Base-by-base conservation (phyloP, 1,140 invertebrate genomes). In the Orius insidiosus region DNA sequence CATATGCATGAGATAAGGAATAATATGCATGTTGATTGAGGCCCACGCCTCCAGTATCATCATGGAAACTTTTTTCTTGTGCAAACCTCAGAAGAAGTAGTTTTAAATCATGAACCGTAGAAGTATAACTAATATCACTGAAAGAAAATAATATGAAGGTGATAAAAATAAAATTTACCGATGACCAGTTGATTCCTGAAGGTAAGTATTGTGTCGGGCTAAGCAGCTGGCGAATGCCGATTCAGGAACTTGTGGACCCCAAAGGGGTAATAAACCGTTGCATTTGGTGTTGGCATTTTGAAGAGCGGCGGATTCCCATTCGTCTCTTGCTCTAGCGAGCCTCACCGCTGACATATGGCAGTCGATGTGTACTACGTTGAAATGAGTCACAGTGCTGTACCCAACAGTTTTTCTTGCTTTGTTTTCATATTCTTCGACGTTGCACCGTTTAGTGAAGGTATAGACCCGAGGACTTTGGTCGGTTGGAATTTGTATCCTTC, bases 261-360 rank as follows among this genome's bases (percentile, higher is more conserved):
- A 97, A 4, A 98, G 64, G 2, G 94, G 94, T 42, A 98, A 65
- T 44, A 98, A 63, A 1, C 93, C 92, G 64, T 98, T 98, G 60
- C 94, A 98, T 49, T 86, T 82, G 0, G 93, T 97, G 57, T 95
- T 97, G 0, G 90, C 90, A 66, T 98, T 98, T 63, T 98, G 93
- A 35, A 98, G 66, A 3, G 90, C 88, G 0, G 94, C 93, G 48
- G 86, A 90, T 60, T 97, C 93, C 94, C 93, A 97, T 65, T 97
- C 93, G 57, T 97, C 92, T 47, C 93, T 68, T 32, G 72, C 72
- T 52, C 78, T 59, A 3, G 78, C 76, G 54, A 79, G 65, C 55
- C 73, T 64, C 31, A 98, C 92, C 39, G 93, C 93, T 7, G 87
- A 87, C 71, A 92, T 89, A 63, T 98, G 93, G 60, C 94, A 98